Evolutionary conservation across 35 echinoderm and acorn worm genomes (phyloP).

Genomic region (Patiria miniata): DNA sequence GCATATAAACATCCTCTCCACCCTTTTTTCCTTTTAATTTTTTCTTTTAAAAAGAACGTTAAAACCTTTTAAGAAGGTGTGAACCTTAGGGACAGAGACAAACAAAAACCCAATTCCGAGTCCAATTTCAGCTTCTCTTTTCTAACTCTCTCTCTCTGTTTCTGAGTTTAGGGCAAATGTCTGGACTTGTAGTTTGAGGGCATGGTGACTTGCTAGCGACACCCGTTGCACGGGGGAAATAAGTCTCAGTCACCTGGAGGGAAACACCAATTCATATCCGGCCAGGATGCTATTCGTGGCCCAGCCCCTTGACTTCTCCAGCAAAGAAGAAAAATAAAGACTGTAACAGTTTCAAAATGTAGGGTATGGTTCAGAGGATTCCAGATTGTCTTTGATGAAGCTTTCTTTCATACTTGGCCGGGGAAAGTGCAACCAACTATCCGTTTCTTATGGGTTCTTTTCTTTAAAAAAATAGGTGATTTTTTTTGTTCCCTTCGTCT

Average conservation of each 20-base stretch:
- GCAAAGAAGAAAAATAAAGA: not conserved
- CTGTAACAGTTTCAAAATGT: not conserved
- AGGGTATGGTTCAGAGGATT: not conserved
- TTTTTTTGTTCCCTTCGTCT: no score
- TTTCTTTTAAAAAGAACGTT: not conserved
- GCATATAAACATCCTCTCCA: not conserved
- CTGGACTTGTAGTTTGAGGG: not conserved
- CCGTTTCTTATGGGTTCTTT: no score
- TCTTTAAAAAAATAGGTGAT: no score
- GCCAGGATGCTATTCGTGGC: not conserved
- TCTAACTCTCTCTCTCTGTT: not conserved
- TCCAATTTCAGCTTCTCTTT: not conserved
- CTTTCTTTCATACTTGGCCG: not conserved
- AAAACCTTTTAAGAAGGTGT: no score
- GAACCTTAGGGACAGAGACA: no score
- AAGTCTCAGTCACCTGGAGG: not conserved
- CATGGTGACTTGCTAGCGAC: not conserved
- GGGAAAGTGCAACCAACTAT: no score
- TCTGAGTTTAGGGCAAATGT: not conserved
- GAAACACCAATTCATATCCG: slow-evolving; percentile 18
- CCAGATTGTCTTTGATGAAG: not conserved
- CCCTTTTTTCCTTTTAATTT: not conserved
- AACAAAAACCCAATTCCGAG: not conserved
- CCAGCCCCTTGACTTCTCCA: not conserved
- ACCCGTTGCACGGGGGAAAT: no score